phyloP scores from a whole-genome alignment of 2,113 vertebrate genomes.

The Nycticorax nycticorax region DNA sequence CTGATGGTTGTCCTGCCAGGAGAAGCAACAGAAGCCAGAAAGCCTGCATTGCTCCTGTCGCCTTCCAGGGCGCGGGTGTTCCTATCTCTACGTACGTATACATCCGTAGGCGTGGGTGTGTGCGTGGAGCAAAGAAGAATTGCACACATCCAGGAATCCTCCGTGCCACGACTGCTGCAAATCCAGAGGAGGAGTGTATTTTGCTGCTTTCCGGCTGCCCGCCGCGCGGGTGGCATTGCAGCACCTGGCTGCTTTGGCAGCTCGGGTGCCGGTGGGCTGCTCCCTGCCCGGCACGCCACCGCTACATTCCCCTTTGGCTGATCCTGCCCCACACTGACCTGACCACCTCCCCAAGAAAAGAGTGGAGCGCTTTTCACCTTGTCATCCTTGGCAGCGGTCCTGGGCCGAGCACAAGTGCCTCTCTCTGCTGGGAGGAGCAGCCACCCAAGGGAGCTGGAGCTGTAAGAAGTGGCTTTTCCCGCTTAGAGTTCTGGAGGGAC shows the following conservation, averaged over 20 bases:
- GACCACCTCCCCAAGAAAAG: neutral
- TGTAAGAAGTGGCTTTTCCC: slow-evolving; percentile 32
- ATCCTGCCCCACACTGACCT: neutral
- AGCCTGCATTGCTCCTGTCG: neutral
- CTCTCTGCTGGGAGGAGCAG: slow-evolving; percentile 18
- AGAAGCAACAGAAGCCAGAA: neutral
- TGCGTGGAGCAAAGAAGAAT: neutral
- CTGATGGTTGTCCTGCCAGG: neutral
- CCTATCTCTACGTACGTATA: rapidly evolving
- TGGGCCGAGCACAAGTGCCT: neutral
- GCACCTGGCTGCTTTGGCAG: neutral
- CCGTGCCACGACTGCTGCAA: neutral
- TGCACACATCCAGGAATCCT: neutral
- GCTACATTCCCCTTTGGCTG: neutral
- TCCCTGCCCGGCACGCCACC: neutral
- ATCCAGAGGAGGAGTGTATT: rapidly evolving
- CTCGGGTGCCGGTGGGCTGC: neutral
- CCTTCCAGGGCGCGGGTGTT: neutral
- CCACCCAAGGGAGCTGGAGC: neutral
- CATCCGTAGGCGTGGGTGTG: rapidly evolving
- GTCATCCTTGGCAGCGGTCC: neutral
- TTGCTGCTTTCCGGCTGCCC: neutral
- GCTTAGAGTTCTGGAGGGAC: slow-evolving; percentile 36
- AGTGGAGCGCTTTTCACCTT: neutral
- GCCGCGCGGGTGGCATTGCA: rapidly evolving